Evolutionary conservation across 2,888 invertebrate genomes (phyloP), one percentile per base, ranked within the genome.

Genomic region (Caenorhabditis angaria): DNA sequence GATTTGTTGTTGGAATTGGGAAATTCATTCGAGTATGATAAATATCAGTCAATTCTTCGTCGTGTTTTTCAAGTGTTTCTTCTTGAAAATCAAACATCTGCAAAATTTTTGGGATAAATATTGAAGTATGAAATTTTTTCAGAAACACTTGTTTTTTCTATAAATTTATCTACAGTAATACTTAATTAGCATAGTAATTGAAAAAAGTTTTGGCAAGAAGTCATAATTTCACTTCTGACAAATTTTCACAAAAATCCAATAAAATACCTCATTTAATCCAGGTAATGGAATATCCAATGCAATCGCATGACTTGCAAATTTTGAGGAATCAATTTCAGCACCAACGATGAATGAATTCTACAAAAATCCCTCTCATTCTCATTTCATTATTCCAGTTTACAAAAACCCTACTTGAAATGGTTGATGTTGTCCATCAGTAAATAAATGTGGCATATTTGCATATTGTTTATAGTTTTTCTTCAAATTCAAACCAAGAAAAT

Each of bases 51-150:
- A 74, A 61, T 27, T 74, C 78, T 55, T 73, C 76, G 67, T 78
- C 78, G 63, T 70, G 73, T 27, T 78, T 78, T 32, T 78, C 78
- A 0, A 78, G 70, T 0, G 78, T 78, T 55, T 78, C 78, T 61
- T 76, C 70, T 67, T 78, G 76, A 56, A 78, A 78, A 60, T 78
- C 78, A 41, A 78, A 78, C 66, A 78, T 69, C 78, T 78, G 60
- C 25, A 72, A 63, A 51, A 8, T n/a, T n/a, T n/a, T n/a, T n/a
- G n/a, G n/a, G n/a, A n/a, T n/a, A n/a, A n/a, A n/a, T n/a, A n/a
- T n/a, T n/a, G n/a, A n/a, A n/a, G n/a, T n/a, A n/a, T n/a, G n/a
- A n/a, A n/a, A n/a, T n/a, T n/a, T n/a, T n/a, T n/a, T n/a, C n/a
- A n/a, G n/a, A n/a, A n/a, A n/a, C n/a, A n/a, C n/a, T n/a, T n/a